These are phyloP conservation scores for Andrena dorsata DNA, from an alignment of 2,888 invertebrate genomes.

Conservation along the genomic window DNA sequence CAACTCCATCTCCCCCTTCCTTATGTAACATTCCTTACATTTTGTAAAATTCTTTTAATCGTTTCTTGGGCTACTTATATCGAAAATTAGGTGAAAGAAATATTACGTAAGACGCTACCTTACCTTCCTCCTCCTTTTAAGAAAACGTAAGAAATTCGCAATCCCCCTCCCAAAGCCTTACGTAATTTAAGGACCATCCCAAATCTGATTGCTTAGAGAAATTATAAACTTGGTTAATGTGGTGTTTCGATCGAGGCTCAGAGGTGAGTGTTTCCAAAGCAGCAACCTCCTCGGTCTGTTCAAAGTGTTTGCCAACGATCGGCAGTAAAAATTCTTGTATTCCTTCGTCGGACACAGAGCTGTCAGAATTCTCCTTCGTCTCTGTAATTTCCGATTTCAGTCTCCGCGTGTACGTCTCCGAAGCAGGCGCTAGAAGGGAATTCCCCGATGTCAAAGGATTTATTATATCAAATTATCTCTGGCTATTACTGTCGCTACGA, in stretches of 20 bases:
- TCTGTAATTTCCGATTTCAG: neutral
- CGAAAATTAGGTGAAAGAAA: no score
- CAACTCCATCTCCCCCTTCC: no score
- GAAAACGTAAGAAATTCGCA: no score
- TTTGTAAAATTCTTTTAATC: no score
- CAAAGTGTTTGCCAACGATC: conserved; percentile 43
- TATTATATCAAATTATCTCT: neutral
- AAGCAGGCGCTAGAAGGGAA: conserved; percentile 40
- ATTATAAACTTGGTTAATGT: conserved; percentile 64
- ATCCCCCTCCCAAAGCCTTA: no score
- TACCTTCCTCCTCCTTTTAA: no score
- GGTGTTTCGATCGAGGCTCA: conserved; percentile 31
- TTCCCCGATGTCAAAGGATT: neutral
- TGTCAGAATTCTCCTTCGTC: neutral
- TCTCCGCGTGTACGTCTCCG: conserved; percentile 19
- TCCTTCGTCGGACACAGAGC: conserved; percentile 20
- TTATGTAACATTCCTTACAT: no score
- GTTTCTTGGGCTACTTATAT: no score
- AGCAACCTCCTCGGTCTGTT: conserved; percentile 60
- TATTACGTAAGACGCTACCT: no score
- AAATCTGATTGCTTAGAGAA: no score
- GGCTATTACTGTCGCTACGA: no score
- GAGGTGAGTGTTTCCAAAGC: conserved; percentile 48
- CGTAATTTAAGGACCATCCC: no score
- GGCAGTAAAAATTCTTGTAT: conserved; percentile 59